Percentiles rank a stretch among this genome's conserved stretches.
phyloP scores from a whole-genome alignment of 2,888 invertebrate species.

The Tetramorium bicarinatum region DNA sequence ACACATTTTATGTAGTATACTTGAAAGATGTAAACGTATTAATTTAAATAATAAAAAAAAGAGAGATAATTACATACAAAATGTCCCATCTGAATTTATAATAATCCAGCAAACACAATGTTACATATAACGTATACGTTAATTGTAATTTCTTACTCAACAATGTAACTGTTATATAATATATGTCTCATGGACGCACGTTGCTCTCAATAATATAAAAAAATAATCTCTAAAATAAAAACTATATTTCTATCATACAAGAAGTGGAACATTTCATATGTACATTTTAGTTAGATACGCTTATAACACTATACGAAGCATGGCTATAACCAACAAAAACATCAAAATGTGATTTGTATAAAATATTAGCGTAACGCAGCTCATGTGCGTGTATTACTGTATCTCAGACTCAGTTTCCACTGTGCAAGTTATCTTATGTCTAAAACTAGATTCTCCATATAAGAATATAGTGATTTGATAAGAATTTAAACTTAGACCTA shows the following conservation, averaged over 20 bases:
- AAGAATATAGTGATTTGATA: conserved; percentile 16
- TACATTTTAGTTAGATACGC: background rate
- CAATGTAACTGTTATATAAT: too few species aligned
- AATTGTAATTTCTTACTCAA: too few species aligned
- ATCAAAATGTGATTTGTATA: background rate
- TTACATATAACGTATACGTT: too few species aligned
- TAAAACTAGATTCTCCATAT: conserved; percentile 33
- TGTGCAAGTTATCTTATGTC: conserved; percentile 8
- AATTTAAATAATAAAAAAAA: background rate
- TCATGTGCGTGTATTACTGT: background rate
- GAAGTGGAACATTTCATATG: conserved; percentile 8
- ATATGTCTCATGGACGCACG: background rate
- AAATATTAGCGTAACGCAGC: background rate
- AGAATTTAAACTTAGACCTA: background rate
- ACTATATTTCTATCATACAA: background rate
- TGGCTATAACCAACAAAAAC: background rate
- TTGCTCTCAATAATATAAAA: background rate
- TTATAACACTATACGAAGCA: background rate
- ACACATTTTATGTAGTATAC: background rate
- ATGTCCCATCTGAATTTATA: conserved; percentile 9
- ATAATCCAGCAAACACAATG: too few species aligned
- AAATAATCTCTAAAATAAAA: conserved; percentile 19
- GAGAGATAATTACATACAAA: conserved; percentile 22
- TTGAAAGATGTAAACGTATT: background rate
- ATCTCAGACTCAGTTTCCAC: conserved; percentile 17